Evolutionary conservation across 2,888 invertebrate genomes (phyloP).

Genomic region (Smittia sp.): DNA sequence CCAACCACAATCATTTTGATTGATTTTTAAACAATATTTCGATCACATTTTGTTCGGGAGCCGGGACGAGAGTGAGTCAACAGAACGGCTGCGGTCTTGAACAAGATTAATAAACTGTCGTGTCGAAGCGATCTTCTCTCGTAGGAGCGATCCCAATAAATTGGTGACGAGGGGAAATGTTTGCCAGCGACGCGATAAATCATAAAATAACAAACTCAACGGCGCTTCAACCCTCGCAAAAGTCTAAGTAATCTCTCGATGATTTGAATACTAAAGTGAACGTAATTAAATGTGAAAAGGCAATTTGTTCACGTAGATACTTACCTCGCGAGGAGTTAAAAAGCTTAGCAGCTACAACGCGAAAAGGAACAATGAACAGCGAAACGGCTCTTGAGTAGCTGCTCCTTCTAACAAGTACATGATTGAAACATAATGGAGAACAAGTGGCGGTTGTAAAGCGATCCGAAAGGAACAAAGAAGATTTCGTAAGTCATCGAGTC

Average conservation of each 20-base stretch:
- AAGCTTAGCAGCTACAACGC: background rate
- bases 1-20: constrained; percentile 20
- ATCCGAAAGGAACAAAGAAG: background rate
- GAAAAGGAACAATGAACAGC: background rate
- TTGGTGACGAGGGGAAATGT: background rate
- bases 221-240: background rate
- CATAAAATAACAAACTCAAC: background rate
- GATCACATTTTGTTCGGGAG: background rate
- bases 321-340: background rate
- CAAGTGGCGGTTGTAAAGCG: background rate
- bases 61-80: background rate
- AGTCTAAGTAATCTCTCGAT: background rate
- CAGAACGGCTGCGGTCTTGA: background rate
- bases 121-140: background rate
- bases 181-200: background rate
- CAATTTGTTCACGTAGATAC: background rate
- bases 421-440: constrained; percentile 14
- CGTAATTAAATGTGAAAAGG: background rate
- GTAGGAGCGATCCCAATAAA: background rate
- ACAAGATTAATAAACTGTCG: constrained; percentile 6
- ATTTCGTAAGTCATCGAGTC: background rate
- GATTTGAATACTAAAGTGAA: background rate
- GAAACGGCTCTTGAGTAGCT: background rate
- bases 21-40: constrained; percentile 8
- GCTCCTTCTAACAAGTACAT: background rate